These are phyloP conservation scores for Diceros bicornis DNA, from an alignment of 2,797 vertebrate species.

Conservation along the genomic window DNA sequence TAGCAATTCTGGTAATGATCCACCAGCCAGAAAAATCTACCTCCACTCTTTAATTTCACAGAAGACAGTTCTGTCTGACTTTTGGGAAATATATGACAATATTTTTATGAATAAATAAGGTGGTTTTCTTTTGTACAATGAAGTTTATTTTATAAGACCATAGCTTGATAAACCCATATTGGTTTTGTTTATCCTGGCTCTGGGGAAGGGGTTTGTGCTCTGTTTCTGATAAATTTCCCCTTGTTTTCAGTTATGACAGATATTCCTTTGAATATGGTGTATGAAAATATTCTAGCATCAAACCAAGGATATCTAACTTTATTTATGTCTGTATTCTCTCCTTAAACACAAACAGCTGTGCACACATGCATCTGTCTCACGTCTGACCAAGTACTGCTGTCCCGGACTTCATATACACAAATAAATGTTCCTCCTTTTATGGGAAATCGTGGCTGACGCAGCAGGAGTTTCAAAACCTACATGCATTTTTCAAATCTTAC, in stretches of 20 bases:
- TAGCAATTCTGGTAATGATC: not conserved
- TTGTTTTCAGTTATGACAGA: slow-evolving; percentile 87
- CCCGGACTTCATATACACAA: slow-evolving; percentile 87
- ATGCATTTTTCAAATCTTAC: slow-evolving; percentile 82
- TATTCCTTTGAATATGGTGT: slow-evolving; percentile 88
- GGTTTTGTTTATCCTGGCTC: slow-evolving; percentile 87
- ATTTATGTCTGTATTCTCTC: slow-evolving; percentile 89
- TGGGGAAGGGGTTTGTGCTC: slow-evolving; percentile 80
- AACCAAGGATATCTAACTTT: slow-evolving; percentile 86
- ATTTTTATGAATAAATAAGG: slow-evolving; percentile 80
- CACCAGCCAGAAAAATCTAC: slow-evolving; percentile 49
- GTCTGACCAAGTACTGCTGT: slow-evolving; percentile 84
- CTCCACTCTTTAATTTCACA: slow-evolving; percentile 57
- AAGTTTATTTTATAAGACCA: slow-evolving; percentile 85
- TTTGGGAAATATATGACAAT: slow-evolving; percentile 70
- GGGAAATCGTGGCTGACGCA: slow-evolving; percentile 82
- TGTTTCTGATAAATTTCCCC: slow-evolving; percentile 89
- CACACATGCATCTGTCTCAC: slow-evolving; percentile 86
- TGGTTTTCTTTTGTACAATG: slow-evolving; percentile 81
- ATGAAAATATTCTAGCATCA: slow-evolving; percentile 88
- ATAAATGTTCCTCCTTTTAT: slow-evolving; percentile 86
- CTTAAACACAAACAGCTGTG: slow-evolving; percentile 91
- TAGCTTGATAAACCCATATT: slow-evolving; percentile 83
- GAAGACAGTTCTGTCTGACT: slow-evolving; percentile 59
- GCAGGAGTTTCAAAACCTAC: slow-evolving; percentile 82